Percentiles rank a stretch among this genome's conserved stretches.
Evolutionary conservation across 2,113 vertebrate genomes (phyloP).

Genomic region (Halcyon malimbica): DNA sequence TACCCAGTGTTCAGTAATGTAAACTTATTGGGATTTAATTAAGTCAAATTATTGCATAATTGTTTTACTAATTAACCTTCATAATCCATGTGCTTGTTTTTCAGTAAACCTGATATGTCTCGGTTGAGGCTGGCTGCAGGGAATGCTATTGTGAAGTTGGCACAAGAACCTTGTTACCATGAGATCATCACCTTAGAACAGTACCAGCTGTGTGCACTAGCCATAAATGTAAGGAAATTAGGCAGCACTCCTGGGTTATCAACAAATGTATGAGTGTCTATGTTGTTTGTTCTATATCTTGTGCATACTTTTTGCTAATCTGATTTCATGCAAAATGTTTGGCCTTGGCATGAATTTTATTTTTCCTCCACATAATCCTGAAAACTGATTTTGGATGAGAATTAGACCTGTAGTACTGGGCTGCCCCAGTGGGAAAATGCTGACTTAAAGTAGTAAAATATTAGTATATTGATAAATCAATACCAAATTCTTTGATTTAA

Average conservation of each 20-base stretch:
- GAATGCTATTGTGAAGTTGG: slow-evolving; percentile 92
- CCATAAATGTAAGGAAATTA: slow-evolving; percentile 90
- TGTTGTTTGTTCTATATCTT: not conserved
- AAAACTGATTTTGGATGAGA: not conserved
- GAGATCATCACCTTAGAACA: slow-evolving; percentile 99
- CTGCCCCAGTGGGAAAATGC: not conserved
- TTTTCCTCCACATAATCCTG: not conserved
- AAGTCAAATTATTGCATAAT: not conserved
- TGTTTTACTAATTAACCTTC: not conserved
- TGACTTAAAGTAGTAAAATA: not conserved
- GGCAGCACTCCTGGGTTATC: not conserved
- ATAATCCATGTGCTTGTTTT: slow-evolving; percentile 56
- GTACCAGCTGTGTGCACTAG: slow-evolving; percentile 94
- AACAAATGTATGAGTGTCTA: not conserved
- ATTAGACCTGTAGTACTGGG: not conserved
- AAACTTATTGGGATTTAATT: not conserved
- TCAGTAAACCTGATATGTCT: slow-evolving; percentile 98
- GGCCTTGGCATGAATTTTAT: not conserved
- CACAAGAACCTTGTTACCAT: slow-evolving; percentile 98
- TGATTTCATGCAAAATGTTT: not conserved
- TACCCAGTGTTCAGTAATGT: not conserved
- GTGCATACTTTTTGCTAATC: not conserved
- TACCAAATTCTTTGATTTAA: not conserved
- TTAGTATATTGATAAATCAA: not conserved
- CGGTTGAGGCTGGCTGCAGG: slow-evolving; percentile 93